These are phyloP conservation scores for Probaryconus sp. DNA, from an alignment of 1,140 invertebrate genomes.

Conservation along the genomic window DNA sequence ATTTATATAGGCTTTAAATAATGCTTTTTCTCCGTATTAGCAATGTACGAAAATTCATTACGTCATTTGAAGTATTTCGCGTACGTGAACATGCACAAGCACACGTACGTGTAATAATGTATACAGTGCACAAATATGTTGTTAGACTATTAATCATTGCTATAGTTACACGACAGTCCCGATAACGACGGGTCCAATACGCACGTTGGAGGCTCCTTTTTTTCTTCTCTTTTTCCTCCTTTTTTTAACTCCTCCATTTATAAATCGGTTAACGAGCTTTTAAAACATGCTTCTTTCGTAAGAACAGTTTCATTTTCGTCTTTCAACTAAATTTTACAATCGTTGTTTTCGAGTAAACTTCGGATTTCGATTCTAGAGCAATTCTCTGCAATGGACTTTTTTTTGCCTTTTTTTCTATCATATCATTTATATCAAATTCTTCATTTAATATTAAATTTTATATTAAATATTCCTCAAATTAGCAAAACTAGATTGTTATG, in stretches of 20 bases:
- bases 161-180: constrained; percentile 44
- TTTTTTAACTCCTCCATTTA: too few species aligned
- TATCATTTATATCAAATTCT: too few species aligned
- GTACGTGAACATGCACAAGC: constrained; percentile 34
- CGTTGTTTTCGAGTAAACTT: background rate
- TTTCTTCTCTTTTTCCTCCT: constrained; percentile 1
- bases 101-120: constrained; percentile 40
- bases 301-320: background rate
- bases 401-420: too few species aligned
- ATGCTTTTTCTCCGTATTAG: constrained; percentile 63
- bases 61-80: constrained; percentile 68
- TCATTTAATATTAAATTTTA: too few species aligned
- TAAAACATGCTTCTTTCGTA: constrained; percentile 2
- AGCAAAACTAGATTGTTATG: too few species aligned
- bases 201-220: constrained; percentile 40
- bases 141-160: constrained; percentile 40
- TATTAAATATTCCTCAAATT: too few species aligned
- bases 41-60: constrained; percentile 70
- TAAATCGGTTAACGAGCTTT: constrained; percentile 41
- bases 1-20: constrained; percentile 65
- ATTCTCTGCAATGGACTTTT: too few species aligned
- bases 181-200: constrained; percentile 14
- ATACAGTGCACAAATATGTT: constrained; percentile 49
- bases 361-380: too few species aligned
- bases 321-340: constrained; percentile 7